These are phyloP conservation scores for Microcebus griseorufus DNA, from an alignment of 2,113 vertebrate species.

Conservation along the genomic window DNA sequence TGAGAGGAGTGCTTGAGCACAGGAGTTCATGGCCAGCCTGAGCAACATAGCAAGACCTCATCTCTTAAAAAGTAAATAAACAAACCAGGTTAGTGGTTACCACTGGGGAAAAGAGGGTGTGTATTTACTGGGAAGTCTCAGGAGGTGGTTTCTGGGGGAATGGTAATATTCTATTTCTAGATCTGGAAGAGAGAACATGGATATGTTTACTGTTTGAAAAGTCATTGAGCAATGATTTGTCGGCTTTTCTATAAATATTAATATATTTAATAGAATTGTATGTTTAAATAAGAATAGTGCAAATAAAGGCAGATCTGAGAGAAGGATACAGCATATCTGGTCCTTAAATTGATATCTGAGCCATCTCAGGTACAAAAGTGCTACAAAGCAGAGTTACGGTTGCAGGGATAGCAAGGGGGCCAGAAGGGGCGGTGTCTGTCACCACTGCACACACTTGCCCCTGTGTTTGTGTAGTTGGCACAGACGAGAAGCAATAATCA, in stretches of 20 bases:
- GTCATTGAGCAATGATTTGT: not conserved
- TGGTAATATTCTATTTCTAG: not conserved
- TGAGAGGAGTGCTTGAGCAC: not conserved
- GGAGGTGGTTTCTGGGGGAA: not conserved
- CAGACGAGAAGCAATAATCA: not conserved
- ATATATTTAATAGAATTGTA: not conserved
- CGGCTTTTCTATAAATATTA: not conserved
- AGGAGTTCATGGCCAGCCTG: not conserved
- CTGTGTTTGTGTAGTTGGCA: not conserved
- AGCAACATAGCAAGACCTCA: not conserved
- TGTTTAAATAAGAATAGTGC: not conserved
- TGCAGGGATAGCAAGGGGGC: not conserved
- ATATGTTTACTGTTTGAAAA: not conserved
- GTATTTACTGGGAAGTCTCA: not conserved
- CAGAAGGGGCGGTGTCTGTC: not conserved
- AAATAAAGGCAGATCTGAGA: not conserved
- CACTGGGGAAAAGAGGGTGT: no score
- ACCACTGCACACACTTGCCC: not conserved
- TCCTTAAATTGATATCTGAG: not conserved
- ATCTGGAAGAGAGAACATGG: not conserved
- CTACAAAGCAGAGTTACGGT: not conserved
- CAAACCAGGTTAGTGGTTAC: not conserved
- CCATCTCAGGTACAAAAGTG: not conserved
- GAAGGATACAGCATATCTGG: not conserved
- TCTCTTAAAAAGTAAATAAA: not conserved